phyloP scores from a whole-genome alignment of 2,113 vertebrate genomes.

The Paracanthobrama guichenoti region DNA sequence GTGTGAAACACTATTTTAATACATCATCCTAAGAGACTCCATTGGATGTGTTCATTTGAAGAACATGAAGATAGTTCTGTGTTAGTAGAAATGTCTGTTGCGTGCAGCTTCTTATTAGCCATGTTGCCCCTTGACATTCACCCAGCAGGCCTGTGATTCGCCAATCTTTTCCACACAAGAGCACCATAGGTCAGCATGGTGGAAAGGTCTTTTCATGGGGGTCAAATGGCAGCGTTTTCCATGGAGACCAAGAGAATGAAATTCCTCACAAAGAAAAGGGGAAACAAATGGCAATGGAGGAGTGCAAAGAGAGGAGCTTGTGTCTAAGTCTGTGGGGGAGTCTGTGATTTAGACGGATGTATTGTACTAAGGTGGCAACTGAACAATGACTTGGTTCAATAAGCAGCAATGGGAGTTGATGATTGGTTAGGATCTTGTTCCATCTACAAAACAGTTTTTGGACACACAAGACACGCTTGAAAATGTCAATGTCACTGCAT shows the following conservation, averaged over 20 bases:
- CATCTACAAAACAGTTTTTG: not conserved
- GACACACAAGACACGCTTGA: not conserved
- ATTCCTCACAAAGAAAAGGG: not conserved
- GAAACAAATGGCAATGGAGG: not conserved
- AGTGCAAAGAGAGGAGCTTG: conserved; percentile 19
- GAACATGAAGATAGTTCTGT: conserved; percentile 51
- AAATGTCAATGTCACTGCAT: not conserved
- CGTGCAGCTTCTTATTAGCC: conserved; percentile 35
- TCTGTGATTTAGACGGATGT: not conserved
- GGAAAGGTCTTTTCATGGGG: conserved; percentile 30
- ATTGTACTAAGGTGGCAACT: conserved; percentile 25
- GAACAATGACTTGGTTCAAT: conserved; percentile 31
- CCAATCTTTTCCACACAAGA: conserved; percentile 22
- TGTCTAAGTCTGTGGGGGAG: conserved; percentile 2
- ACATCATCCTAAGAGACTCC: conserved; percentile 36
- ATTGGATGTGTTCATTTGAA: conserved; percentile 27
- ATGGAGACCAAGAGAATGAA: not conserved
- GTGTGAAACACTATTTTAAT: conserved; percentile 14
- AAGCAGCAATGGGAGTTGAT: not conserved
- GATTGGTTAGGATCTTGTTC: conserved; percentile 11
- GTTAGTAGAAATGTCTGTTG: conserved; percentile 38
- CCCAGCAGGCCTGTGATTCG: conserved; percentile 15
- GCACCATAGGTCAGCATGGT: conserved; percentile 25
- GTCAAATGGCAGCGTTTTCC: conserved; percentile 27
- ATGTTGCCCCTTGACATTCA: conserved; percentile 27